phyloP scores from a whole-genome alignment of 2,888 invertebrate genomes.

The Hypercompe scribonia region DNA sequence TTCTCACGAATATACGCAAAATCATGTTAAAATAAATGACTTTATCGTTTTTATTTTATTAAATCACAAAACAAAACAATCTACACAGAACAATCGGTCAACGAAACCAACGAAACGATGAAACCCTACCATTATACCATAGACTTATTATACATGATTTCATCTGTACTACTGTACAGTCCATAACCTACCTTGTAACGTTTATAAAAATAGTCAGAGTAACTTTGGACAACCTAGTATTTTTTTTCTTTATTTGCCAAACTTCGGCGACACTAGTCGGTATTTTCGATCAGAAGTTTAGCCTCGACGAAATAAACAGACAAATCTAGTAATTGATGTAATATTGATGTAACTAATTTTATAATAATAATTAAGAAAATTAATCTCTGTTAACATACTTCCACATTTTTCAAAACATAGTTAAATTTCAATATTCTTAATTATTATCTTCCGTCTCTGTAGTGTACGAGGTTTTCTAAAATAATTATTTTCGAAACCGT shows the following conservation, averaged over 20 bases:
- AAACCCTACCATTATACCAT: conserved; percentile 72
- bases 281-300: no score
- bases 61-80: conserved; percentile 82
- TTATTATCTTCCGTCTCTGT: no score
- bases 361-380: no score
- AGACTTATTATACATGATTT: conserved; percentile 43
- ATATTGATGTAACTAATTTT: no score
- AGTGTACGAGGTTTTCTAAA: no score
- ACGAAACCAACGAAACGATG: conserved; percentile 80
- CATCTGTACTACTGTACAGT: not conserved
- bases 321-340: no score
- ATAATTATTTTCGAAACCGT: no score
- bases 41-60: conserved; percentile 68
- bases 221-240: not conserved
- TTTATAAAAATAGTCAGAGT: not conserved
- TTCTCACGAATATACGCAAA: conserved; percentile 61
- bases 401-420: no score
- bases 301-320: no score
- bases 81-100: conserved; percentile 70
- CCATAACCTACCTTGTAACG: not conserved
- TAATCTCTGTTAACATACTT: no score
- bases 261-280: no score
- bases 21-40: conserved; percentile 71
- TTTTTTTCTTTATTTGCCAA: not conserved
- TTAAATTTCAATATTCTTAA: no score